Evolutionary conservation across 2,113 vertebrate genomes (phyloP).

Genomic region (Pionites leucogaster): DNA sequence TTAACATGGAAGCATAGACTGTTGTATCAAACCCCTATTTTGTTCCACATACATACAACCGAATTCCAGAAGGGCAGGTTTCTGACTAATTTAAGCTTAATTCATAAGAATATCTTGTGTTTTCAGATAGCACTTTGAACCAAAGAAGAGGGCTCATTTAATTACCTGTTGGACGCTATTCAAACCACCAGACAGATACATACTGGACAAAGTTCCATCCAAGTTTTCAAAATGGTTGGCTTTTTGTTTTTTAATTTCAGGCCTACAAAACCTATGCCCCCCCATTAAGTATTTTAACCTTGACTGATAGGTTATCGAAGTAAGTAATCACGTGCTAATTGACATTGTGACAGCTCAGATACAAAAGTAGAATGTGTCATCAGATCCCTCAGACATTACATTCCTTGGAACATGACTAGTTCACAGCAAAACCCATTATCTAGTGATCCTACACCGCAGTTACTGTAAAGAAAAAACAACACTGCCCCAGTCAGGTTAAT

Average conservation of each 20-base stretch:
- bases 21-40: background rate
- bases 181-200: background rate
- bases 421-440: fast-evolving
- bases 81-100: background rate
- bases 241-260: background rate
- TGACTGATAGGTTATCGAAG: background rate
- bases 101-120: background rate
- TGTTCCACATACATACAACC: background rate
- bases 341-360: background rate
- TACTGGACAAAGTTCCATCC: background rate
- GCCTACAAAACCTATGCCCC: background rate
- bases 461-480: background rate
- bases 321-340: background rate
- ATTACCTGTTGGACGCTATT: background rate
- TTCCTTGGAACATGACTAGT: background rate
- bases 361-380: background rate
- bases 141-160: background rate
- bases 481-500: background rate
- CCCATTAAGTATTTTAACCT: background rate
- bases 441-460: fast-evolving
- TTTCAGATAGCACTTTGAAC: background rate
- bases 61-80: background rate
- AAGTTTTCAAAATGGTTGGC: background rate
- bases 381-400: background rate
- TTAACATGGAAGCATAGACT: background rate